Evolutionary conservation across 2,113 vertebrate genomes (phyloP).

Genomic region (Xenopus borealis): DNA sequence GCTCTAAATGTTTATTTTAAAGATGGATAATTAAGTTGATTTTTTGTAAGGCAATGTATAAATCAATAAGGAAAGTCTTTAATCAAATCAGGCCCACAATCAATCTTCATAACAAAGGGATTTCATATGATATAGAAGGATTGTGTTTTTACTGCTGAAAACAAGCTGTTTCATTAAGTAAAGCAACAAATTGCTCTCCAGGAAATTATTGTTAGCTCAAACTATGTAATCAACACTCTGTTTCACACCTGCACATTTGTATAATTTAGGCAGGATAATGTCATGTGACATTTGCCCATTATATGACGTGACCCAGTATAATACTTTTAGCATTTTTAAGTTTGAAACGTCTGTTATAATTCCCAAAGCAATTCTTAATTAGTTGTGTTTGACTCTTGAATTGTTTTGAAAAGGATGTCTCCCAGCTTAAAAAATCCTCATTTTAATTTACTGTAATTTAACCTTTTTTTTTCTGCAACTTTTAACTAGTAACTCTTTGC

Average conservation of each 20-base stretch:
- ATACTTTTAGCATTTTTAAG: slow-evolving; percentile 59
- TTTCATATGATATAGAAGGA: slow-evolving; percentile 55
- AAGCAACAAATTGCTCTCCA: slow-evolving; percentile 61
- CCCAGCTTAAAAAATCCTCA: too few species aligned
- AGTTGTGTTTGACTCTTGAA: slow-evolving; percentile 66
- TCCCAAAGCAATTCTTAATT: slow-evolving; percentile 73
- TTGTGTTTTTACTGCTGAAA: slow-evolving; percentile 57
- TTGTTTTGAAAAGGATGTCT: slow-evolving; percentile 69
- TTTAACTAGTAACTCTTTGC: too few species aligned
- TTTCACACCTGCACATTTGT: slow-evolving; percentile 68
- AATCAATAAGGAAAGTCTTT: slow-evolving; percentile 58
- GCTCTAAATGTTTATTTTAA: slow-evolving; percentile 43
- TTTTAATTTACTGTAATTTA: too few species aligned
- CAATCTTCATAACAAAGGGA: slow-evolving; percentile 53
- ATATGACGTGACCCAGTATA: slow-evolving; percentile 62
- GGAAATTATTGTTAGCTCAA: slow-evolving; percentile 64
- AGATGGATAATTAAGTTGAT: slow-evolving; percentile 53
- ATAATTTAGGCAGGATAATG: slow-evolving; percentile 56
- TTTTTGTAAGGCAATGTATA: slow-evolving; percentile 53
- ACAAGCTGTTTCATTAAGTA: slow-evolving; percentile 57
- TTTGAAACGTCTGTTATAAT: slow-evolving; percentile 67
- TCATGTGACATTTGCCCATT: slow-evolving; percentile 64
- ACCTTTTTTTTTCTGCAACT: too few species aligned
- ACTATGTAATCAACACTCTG: slow-evolving; percentile 62
- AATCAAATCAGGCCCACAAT: slow-evolving; percentile 50